phyloP scores from a whole-genome alignment of 2,113 vertebrate genomes.

The Apteryx mantelli region DNA sequence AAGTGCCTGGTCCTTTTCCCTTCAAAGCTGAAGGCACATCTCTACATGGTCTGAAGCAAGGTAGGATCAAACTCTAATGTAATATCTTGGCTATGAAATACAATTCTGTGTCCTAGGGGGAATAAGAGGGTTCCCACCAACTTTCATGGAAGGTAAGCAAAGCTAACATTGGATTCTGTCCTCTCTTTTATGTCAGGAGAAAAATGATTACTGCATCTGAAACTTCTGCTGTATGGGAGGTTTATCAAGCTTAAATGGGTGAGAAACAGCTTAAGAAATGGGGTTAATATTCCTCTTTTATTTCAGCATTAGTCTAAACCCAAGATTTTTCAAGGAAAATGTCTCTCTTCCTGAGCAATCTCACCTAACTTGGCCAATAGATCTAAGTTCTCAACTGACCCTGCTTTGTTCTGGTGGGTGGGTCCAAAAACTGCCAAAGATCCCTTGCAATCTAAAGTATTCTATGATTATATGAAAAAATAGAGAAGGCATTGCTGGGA shows the following conservation, averaged over 20 bases:
- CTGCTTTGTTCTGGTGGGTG: not conserved
- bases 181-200: not conserved
- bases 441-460: not conserved
- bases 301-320: not conserved
- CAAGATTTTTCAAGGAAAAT: not conserved
- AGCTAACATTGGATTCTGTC: not conserved
- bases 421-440: not conserved
- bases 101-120: not conserved
- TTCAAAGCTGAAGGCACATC: conserved; percentile 50
- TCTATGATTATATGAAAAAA: not conserved
- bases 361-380: not conserved
- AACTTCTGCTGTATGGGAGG: not conserved
- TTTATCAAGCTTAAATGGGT: not conserved
- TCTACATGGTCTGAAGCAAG: conserved; percentile 8
- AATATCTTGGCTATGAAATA: not conserved
- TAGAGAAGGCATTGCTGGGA: not conserved
- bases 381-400: not conserved
- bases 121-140: conserved; percentile 1
- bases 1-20: conserved; percentile 36
- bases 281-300: not conserved
- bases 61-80: not conserved
- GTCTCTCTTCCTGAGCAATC: not conserved
- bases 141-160: conserved; percentile 10
- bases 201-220: not conserved
- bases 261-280: not conserved